These are phyloP conservation scores for Habropoda laboriosa DNA, from an alignment of 1,140 invertebrate species.

Conservation along the genomic window DNA sequence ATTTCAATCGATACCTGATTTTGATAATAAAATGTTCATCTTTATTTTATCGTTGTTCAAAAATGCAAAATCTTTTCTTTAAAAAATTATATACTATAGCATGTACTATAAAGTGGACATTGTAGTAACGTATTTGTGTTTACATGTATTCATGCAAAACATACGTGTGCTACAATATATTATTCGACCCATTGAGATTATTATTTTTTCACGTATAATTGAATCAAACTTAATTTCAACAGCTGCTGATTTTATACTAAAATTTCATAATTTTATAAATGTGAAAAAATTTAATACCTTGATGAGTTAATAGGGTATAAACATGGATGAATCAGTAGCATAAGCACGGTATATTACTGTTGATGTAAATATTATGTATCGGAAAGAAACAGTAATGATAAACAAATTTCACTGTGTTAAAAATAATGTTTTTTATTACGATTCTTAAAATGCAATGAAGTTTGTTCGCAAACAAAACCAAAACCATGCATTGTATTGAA, in stretches of 20 bases:
- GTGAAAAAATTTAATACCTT: constrained; percentile 11
- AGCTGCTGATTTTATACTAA: background rate
- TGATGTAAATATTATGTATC: constrained; percentile 42
- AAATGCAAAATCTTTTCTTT: background rate
- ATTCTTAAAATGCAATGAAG: background rate
- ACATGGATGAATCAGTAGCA: background rate
- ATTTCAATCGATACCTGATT: background rate
- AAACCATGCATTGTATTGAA: constrained; percentile 22
- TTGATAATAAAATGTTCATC: background rate
- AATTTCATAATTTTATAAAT: background rate
- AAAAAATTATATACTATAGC: constrained; percentile 3
- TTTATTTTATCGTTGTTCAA: background rate
- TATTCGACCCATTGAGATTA: background rate
- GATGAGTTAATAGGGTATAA: constrained; percentile 2
- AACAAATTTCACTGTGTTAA: constrained; percentile 16
- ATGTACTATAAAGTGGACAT: constrained; percentile 14
- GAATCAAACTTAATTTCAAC: background rate
- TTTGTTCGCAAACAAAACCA: background rate
- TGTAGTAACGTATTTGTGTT: constrained; percentile 26
- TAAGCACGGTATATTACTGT: constrained; percentile 7
- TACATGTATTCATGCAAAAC: background rate
- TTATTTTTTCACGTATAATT: background rate
- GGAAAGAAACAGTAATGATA: background rate
- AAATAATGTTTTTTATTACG: constrained; percentile 4
- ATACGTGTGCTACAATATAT: background rate